Evolutionary conservation across 2,113 vertebrate genomes (phyloP).

Genomic region (Ailuropoda melanoleuca): DNA sequence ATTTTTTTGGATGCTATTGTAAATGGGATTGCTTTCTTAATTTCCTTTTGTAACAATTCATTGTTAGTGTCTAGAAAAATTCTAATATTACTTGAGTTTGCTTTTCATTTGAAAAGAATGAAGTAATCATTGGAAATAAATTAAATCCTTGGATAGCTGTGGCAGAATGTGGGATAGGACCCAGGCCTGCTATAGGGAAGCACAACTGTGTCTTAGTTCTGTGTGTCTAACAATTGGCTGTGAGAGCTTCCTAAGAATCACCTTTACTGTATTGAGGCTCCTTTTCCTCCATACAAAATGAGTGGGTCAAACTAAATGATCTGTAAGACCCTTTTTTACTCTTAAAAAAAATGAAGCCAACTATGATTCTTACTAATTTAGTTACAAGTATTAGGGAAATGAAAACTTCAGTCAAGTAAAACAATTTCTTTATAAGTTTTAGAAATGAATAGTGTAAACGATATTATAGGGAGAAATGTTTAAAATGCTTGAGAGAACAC

Average conservation of each 20-base stretch:
- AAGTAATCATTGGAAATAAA: not conserved
- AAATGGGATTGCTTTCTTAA: too few relatives aligned
- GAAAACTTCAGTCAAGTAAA: constrained; percentile 61
- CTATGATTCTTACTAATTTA: constrained; percentile 49
- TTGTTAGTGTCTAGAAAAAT: not conserved
- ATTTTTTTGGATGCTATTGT: too few relatives aligned
- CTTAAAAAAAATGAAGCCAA: not conserved
- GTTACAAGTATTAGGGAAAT: constrained; percentile 39
- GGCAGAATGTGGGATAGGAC: fast-evolving
- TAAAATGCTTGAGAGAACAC: constrained; percentile 64
- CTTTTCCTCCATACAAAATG: not conserved
- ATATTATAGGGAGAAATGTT: constrained; percentile 17
- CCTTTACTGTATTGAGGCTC: not conserved
- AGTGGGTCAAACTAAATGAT: not conserved
- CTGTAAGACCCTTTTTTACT: not conserved
- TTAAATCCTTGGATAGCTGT: not conserved
- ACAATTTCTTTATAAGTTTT: constrained; percentile 52
- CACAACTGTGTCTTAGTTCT: not conserved
- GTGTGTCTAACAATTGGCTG: not conserved
- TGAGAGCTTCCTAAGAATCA: not conserved
- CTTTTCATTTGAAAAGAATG: constrained; percentile 15
- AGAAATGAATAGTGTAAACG: constrained; percentile 23
- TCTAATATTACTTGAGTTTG: not conserved
- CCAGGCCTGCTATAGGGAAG: not conserved
- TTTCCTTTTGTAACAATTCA: too few relatives aligned